Base-by-base conservation (phyloP, 2,888 invertebrate species). In the Charanyca ferruginea region DNA sequence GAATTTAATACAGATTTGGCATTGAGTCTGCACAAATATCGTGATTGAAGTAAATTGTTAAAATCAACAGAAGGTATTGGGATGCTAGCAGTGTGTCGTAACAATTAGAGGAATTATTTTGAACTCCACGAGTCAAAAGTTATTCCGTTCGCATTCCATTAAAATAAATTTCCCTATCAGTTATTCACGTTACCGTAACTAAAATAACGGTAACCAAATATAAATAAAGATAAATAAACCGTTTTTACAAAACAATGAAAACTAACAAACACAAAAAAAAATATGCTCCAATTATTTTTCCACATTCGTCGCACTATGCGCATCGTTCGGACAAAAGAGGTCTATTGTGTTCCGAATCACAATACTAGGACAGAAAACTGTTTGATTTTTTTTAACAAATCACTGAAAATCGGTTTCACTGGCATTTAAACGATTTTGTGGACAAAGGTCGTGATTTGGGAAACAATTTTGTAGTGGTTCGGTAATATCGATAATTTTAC, bases 401-500 rank as follows among this genome's bases (percentile, higher is more conserved):
- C n/a, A 42, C 44, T 72, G 73, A 48, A 72, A 77, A 77, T 66
- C 57, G 57, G 73, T 74, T 74, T 66, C 64, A 66, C 66, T 58
- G 42, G 53, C n/a, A 25, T 57, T 62, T 48, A 49, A 61, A 58
- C 48, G 63, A 76, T 52, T 73, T 41, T 13, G 48, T 45, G 20
- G n/a, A 83, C 76, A 60, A 66, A 73, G 83, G 83, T 75, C 80
- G 69, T 57, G 67, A 66, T 49, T 66, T 75, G 72, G 73, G 73
- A 65, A 75, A 73, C 60, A 49, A 68, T 66, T 64, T 72, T 51
- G 73, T 55, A 42, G 65, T 41, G 44, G 25, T 47, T 44, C 49
- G 61, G 57, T 79, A 78, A 80, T 66, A 66, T 44, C 42, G 79
- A 77, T 85, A 84, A 83, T 77, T 81, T 65, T 35, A 69, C 64